These are phyloP conservation scores for Phyllopteryx taeniolatus DNA, from an alignment of 2,113 vertebrate genomes.

Conservation along the genomic window DNA sequence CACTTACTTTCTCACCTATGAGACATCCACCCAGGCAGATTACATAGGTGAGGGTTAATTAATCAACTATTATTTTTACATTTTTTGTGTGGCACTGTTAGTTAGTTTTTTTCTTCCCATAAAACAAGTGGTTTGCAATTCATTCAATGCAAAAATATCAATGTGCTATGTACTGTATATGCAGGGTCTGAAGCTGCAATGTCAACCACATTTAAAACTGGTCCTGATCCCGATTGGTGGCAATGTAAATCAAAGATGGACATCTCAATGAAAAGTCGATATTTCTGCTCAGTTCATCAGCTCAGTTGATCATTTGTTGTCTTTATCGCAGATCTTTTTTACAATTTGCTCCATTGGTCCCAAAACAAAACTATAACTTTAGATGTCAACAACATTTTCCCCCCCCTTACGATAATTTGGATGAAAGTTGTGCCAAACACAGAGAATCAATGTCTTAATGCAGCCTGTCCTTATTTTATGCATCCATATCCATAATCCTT, in stretches of 20 bases:
- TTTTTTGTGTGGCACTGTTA: background rate
- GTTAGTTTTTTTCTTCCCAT: too few species aligned
- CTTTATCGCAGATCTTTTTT: background rate
- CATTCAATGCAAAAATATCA: background rate
- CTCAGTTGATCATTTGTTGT: background rate
- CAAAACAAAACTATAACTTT: background rate
- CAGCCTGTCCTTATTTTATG: slow-evolving; percentile 7
- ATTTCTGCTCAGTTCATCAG: background rate
- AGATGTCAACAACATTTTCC: background rate
- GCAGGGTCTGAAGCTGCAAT: background rate
- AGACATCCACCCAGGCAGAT: background rate
- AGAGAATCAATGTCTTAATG: slow-evolving; percentile 47
- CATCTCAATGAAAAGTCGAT: background rate
- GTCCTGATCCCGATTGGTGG: background rate
- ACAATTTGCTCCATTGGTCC: background rate
- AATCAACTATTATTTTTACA: background rate
- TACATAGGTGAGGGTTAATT: background rate
- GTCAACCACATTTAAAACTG: background rate
- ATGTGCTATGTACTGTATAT: background rate
- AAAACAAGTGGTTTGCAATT: too few species aligned
- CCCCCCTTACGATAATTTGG: slow-evolving; percentile 6
- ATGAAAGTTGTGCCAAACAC: slow-evolving; percentile 17
- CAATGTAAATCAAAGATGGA: background rate
- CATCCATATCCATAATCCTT: slow-evolving; percentile 56
- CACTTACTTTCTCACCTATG: background rate